Evolutionary conservation across 2,113 vertebrate genomes (phyloP).

Genomic region (Carassius carassius): DNA sequence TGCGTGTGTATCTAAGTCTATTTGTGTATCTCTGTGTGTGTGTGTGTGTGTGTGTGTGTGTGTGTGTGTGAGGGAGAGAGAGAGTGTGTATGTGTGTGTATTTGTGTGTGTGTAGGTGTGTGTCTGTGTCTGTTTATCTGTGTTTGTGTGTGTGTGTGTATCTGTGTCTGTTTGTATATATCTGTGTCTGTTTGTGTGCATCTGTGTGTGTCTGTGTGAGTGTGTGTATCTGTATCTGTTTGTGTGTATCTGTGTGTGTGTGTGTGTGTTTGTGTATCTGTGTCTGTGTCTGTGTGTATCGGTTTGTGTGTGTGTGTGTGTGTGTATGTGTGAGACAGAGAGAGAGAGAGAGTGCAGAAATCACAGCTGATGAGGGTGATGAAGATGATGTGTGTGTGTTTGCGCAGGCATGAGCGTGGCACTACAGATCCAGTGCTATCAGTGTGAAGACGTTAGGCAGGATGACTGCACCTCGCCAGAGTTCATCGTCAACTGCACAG

Average conservation of each 20-base stretch:
- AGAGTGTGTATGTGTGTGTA: not conserved
- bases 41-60: not conserved
- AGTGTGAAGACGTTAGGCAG: constrained; percentile 94
- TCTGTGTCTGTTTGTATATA: no score
- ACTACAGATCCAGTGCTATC: constrained; percentile 98
- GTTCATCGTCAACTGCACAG: constrained; percentile 96
- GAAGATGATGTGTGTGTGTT: constrained; percentile 10
- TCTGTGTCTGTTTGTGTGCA: no score
- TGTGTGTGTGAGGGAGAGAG: not conserved
- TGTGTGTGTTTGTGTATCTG: not conserved
- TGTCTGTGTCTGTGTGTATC: not conserved
- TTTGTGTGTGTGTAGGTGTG: not conserved
- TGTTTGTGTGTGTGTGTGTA: constrained; percentile 5
- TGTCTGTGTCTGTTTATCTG: not conserved
- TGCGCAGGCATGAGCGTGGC: constrained; percentile 70
- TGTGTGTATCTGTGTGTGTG: not conserved
- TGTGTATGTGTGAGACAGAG: not conserved
- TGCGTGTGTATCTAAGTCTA: not conserved
- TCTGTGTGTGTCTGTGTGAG: not conserved
- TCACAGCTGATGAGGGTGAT: no score
- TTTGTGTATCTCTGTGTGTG: not conserved
- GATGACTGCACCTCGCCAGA: constrained; percentile 95
- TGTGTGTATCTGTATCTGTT: not conserved
- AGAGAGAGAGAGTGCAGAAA: not conserved
- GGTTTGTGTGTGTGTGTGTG: not conserved